phyloP scores from a whole-genome alignment of 1,140 invertebrate species.

The Limonius californicus region DNA sequence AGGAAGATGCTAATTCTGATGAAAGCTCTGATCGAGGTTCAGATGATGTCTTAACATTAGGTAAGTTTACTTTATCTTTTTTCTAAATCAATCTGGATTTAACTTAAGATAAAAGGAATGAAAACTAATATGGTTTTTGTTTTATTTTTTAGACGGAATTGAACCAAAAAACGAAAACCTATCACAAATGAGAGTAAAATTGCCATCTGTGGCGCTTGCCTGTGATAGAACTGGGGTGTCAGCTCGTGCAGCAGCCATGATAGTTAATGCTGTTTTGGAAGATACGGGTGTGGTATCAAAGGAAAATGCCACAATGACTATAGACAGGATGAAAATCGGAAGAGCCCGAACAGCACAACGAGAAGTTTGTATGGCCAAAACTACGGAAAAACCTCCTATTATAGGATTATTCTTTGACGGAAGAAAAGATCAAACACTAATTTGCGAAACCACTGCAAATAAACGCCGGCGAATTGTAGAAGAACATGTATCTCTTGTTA shows the following conservation, averaged over 20 bases:
- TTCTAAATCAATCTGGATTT: too few relatives aligned
- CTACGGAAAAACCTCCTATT: background rate
- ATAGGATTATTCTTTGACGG: slow-evolving; percentile 10
- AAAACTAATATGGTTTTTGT: too few relatives aligned
- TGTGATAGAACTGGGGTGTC: too few relatives aligned
- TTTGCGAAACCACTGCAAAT: too few relatives aligned
- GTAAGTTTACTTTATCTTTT: too few relatives aligned
- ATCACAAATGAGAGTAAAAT: background rate
- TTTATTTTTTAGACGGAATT: too few relatives aligned
- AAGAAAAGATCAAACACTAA: slow-evolving; percentile 8
- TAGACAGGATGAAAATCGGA: slow-evolving; percentile 4
- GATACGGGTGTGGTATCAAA: slow-evolving; percentile 16
- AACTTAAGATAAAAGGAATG: too few relatives aligned
- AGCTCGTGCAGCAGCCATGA: slow-evolving; percentile 18
- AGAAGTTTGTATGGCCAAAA: background rate
- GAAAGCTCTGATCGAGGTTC: too few relatives aligned
- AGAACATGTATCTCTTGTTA: slow-evolving; percentile 1
- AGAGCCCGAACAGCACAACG: background rate
- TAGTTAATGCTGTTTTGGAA: slow-evolving; percentile 16
- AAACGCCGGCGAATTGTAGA: background rate
- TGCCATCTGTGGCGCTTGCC: background rate
- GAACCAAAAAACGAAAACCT: too few relatives aligned
- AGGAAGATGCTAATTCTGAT: too few relatives aligned
- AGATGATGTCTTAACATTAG: too few relatives aligned
- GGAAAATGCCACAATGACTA: background rate